phyloP scores from a whole-genome alignment of 1,140 invertebrate genomes.

The Platyscapa corneri region DNA sequence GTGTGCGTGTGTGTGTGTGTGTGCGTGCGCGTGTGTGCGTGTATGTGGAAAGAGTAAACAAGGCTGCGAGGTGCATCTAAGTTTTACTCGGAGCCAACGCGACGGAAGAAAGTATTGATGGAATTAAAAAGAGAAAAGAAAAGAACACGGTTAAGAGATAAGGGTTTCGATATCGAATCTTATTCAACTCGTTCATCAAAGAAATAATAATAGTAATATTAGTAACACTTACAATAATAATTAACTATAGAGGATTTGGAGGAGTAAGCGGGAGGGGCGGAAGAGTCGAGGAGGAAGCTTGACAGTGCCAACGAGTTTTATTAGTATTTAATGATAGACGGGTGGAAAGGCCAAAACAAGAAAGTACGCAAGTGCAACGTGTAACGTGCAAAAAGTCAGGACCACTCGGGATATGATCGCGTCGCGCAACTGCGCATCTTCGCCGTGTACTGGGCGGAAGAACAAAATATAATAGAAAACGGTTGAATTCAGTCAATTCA shows the following conservation, averaged over 20 bases:
- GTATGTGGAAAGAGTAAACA: not conserved
- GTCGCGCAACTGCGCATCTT: not conserved
- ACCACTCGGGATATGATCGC: not conserved
- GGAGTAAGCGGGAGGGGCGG: not conserved
- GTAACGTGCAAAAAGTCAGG: no score
- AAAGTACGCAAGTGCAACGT: not conserved
- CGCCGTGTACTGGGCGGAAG: not conserved
- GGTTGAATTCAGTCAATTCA: conserved; percentile 48
- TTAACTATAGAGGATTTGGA: conserved; percentile 2
- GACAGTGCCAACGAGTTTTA: conserved; percentile 44
- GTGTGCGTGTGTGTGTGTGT: not conserved
- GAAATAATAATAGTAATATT: conserved; percentile 43
- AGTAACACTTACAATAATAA: conserved; percentile 42
- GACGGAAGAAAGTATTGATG: conserved; percentile 55
- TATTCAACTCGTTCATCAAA: conserved; percentile 50
- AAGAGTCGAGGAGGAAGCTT: conserved; percentile 1
- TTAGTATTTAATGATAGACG: conserved; percentile 5
- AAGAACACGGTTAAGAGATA: no score
- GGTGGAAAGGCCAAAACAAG: not conserved
- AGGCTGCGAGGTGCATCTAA: not conserved
- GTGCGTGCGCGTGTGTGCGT: not conserved
- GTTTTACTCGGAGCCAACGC: not conserved
- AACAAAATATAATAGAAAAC: not conserved
- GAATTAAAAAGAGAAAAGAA: conserved; percentile 24
- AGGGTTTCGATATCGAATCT: conserved; percentile 34